Evolutionary conservation across 2,113 vertebrate species (phyloP), one percentile per base, ranked within the genome.

Genomic region (Poeciliopsis prolifica): DNA sequence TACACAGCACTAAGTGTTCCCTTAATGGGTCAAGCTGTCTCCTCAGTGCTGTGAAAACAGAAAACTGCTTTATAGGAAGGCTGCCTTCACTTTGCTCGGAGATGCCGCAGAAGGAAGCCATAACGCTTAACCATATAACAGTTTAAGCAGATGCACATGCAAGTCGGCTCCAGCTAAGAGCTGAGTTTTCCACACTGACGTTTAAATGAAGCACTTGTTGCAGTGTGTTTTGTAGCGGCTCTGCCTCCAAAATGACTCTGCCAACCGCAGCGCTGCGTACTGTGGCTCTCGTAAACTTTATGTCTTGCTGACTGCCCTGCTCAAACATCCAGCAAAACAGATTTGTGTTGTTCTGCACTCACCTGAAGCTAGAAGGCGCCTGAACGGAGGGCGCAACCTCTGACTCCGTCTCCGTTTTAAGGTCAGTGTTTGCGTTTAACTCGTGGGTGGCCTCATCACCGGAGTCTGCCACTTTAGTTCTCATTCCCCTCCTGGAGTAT

Each of bases 281-380:
- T 3, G 24, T 9, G 9, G 22, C 51, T 24, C 19, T 58, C 44
- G 17, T 58, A 58, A 58, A 58, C 51, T 58, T 58, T 9, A 11
- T 58, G 19, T 58, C 44, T 17, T 2, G 10, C 24, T 58, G 51
- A n/a, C 24, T n/a, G 51, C 22, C 19, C 51, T 22, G 9, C 8
- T 24, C 9, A 58, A 58, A n/a, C 51, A 58, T 11, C 17, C 44
- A 48, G 14, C 17, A 48, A 58, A 58, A 58, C 22, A 66, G n/a
- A 31, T 70, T 40, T 33, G 61, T 3, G 17, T 62, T 48, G 24
- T 70, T 61, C 72, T 54, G 40, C 22, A 70, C 90, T 87, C 68
- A 93, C 92, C 89, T 91, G 75, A 13, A 61, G 66, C 72, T 11
- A 48, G 87, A 83, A 19, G 86, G 75, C 0, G n/a, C 67, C 64